A percentile compares a stretch with the other conserved stretches of the same genome.
Evolutionary conservation across 2,113 vertebrate species (phyloP).

Genomic region (Phalacrocorax aristotelis): DNA sequence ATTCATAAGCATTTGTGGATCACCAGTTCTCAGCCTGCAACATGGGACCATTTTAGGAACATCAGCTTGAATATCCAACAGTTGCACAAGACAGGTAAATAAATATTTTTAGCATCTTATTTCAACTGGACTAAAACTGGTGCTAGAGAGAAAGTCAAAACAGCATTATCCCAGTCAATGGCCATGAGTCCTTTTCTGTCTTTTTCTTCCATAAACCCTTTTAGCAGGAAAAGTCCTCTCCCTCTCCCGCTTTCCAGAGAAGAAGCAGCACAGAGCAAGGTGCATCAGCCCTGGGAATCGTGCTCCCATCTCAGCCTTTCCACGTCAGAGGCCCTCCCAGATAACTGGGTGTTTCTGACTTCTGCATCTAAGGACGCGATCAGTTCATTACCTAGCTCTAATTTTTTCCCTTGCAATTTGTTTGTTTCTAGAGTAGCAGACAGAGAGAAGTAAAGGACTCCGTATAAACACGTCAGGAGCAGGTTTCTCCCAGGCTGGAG

Average conservation of each 20-base stretch:
- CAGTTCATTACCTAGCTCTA: slow-evolving; percentile 42
- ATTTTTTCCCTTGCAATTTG: slow-evolving; percentile 36
- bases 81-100: not conserved
- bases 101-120: not conserved
- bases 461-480: slow-evolving; percentile 66
- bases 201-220: not conserved
- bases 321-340: not conserved
- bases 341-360: slow-evolving; percentile 46
- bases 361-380: slow-evolving; percentile 38
- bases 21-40: not conserved
- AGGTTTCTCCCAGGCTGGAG: slow-evolving; percentile 70
- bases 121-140: not conserved
- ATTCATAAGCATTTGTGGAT: not conserved
- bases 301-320: not conserved
- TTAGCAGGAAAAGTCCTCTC: not conserved
- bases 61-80: not conserved
- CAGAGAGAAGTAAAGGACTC: slow-evolving; percentile 46
- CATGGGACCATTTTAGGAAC: not conserved
- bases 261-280: not conserved
- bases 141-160: not conserved
- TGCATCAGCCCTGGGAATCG: not conserved
- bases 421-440: slow-evolving; percentile 70
- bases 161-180: not conserved
- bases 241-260: not conserved
- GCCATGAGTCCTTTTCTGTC: not conserved